A percentile compares a stretch with the other conserved stretches of the same genome.
These are phyloP conservation scores for Serilophus lunatus DNA, from an alignment of 2,113 vertebrate species.

Conservation along the genomic window DNA sequence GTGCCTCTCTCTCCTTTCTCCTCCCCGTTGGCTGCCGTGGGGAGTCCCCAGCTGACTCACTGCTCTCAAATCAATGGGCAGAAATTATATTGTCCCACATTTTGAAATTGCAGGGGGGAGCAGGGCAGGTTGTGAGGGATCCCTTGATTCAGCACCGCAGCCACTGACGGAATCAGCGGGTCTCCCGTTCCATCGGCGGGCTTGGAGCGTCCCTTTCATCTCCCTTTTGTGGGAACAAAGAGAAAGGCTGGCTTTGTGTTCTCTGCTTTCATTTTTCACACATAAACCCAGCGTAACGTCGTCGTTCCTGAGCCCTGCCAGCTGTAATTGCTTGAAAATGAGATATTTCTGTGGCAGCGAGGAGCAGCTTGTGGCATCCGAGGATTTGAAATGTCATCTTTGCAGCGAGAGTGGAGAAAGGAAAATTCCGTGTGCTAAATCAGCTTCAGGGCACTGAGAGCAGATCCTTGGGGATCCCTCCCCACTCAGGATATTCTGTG, in stretches of 20 bases:
- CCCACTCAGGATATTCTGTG: background rate
- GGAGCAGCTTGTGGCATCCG: background rate
- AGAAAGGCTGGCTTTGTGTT: background rate
- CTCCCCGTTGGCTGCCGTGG: background rate
- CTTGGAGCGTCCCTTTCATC: background rate
- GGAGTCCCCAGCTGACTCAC: background rate
- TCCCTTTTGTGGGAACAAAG: slow-evolving; percentile 37
- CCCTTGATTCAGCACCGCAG: background rate
- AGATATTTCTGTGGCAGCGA: background rate
- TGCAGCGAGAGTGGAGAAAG: background rate
- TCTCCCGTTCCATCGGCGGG: background rate
- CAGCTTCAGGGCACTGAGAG: background rate
- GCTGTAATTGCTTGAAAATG: background rate
- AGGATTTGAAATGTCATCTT: background rate
- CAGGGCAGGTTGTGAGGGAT: background rate
- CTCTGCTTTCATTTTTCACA: background rate
- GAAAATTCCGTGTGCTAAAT: background rate
- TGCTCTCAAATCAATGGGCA: background rate
- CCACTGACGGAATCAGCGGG: background rate
- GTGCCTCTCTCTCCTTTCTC: background rate
- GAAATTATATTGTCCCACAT: background rate
- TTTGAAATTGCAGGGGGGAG: background rate
- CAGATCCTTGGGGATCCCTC: background rate
- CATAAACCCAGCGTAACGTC: background rate
- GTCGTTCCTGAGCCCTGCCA: background rate